Evolutionary conservation across 2,888 invertebrate genomes (phyloP).

Genomic region (Diaperis boleti): DNA sequence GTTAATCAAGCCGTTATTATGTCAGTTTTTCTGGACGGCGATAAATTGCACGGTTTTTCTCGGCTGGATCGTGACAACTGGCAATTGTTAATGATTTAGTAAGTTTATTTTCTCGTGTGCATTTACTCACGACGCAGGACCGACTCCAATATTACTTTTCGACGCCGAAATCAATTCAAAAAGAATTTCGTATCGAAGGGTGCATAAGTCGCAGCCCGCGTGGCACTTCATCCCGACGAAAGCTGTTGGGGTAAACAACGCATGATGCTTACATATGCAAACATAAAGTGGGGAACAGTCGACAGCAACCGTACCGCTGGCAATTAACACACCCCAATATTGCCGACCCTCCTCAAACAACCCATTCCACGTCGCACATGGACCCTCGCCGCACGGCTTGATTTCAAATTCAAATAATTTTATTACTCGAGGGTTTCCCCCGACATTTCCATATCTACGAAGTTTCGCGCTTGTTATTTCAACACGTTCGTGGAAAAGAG

Average conservation of each 20-base stretch:
- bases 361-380: constrained; percentile 52
- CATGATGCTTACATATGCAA: constrained; percentile 58
- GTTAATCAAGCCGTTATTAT: constrained; percentile 26
- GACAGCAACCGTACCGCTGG: constrained; percentile 54
- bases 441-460: constrained; percentile 50
- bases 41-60: background rate
- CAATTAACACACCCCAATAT: constrained; percentile 62
- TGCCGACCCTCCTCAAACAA: constrained; percentile 57
- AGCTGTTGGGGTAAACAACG: constrained; percentile 50
- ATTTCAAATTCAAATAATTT: constrained; percentile 55
- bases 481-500: constrained; percentile 34
- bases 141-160: background rate
- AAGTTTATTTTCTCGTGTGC: too few species aligned
- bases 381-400: constrained; percentile 42
- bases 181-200: background rate
- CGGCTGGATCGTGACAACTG: background rate
- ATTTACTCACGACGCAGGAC: background rate
- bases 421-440: constrained; percentile 49
- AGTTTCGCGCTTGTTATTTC: constrained; percentile 51
- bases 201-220: background rate
- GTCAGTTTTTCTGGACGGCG: constrained; percentile 4
- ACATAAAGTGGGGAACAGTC: constrained; percentile 51
- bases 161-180: background rate
- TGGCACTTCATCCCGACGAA: constrained; percentile 20
- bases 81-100: constrained; percentile 1